Conservation (phyloP, 2,113 vertebrate species). For the Acanthisitta chloris region DNA sequence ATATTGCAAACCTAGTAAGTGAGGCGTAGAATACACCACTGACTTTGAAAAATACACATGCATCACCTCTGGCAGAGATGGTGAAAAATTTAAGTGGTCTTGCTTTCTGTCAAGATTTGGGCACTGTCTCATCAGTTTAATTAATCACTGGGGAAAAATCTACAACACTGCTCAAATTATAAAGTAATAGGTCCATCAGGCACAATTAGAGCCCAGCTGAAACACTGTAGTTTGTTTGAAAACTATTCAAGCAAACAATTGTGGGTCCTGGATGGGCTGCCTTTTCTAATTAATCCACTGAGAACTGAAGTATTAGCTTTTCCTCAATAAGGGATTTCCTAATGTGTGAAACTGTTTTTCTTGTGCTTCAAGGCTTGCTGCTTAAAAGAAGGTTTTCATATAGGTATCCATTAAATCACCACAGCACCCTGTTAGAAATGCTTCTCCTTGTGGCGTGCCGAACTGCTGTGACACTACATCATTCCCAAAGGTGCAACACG, state of each 20-base stretch:
- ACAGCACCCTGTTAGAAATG: background rate
- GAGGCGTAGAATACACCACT: background rate
- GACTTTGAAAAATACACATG: constrained; percentile 1
- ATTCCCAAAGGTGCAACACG: background rate
- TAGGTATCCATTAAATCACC: background rate
- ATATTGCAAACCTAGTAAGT: constrained; percentile 43
- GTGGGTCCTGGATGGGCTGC: constrained; percentile 60
- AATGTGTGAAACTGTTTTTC: background rate
- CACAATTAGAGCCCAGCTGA: constrained; percentile 84
- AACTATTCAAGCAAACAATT: constrained; percentile 89
- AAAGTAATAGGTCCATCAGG: constrained; percentile 85
- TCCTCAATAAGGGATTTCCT: background rate
- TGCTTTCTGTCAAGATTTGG: constrained; percentile 57
- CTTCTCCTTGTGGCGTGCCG: background rate
- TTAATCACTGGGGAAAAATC: constrained; percentile 82
- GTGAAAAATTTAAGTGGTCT: constrained; percentile 57
- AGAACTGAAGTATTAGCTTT: constrained; percentile 56
- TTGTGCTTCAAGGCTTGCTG: background rate
- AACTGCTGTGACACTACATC: background rate
- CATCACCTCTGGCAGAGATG: constrained; percentile 16
- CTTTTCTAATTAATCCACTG: constrained; percentile 81
- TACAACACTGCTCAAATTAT: constrained; percentile 75
- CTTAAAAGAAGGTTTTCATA: background rate
- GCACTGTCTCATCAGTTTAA: constrained; percentile 79
- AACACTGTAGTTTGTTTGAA: constrained; percentile 79